A percentile compares a stretch with the other conserved stretches of the same genome.
Conservation (phyloP, 2,113 vertebrate species). For the Onychorhynchus coronatus region DNA sequence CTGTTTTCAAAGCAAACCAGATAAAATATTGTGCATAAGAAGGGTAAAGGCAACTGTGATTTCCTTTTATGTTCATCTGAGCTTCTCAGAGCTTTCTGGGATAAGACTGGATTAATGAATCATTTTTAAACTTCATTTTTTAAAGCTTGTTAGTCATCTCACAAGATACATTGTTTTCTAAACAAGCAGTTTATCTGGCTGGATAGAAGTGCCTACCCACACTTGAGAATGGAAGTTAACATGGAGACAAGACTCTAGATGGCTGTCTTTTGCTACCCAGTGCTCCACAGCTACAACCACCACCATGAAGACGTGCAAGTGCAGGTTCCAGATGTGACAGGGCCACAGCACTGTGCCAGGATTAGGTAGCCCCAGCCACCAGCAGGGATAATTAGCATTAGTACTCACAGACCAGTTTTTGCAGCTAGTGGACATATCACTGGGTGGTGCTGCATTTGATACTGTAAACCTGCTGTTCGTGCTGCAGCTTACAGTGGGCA, state of each 20-base stretch:
- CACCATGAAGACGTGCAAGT: fast-evolving
- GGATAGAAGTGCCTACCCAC: not conserved
- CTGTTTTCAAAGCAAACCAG: slow-evolving; percentile 40
- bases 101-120: not conserved
- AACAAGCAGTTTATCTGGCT: not conserved
- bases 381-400: not conserved
- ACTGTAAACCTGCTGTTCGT: not conserved
- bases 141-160: not conserved
- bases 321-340: not conserved
- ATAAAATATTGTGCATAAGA: not conserved
- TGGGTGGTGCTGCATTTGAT: fast-evolving
- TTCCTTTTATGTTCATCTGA: slow-evolving; percentile 56
- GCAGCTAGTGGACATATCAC: not conserved
- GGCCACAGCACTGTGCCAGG: not conserved
- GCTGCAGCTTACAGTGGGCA: not conserved
- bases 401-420: not conserved
- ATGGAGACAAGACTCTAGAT: fast-evolving
- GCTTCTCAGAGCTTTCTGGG: not conserved
- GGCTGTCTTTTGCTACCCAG: not conserved
- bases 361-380: not conserved
- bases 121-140: not conserved
- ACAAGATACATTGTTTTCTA: not conserved
- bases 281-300: not conserved
- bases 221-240: not conserved
- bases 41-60: not conserved